Evolutionary conservation across 2,888 invertebrate species (phyloP).

Genomic region (Oconnorella tubifera): DNA sequence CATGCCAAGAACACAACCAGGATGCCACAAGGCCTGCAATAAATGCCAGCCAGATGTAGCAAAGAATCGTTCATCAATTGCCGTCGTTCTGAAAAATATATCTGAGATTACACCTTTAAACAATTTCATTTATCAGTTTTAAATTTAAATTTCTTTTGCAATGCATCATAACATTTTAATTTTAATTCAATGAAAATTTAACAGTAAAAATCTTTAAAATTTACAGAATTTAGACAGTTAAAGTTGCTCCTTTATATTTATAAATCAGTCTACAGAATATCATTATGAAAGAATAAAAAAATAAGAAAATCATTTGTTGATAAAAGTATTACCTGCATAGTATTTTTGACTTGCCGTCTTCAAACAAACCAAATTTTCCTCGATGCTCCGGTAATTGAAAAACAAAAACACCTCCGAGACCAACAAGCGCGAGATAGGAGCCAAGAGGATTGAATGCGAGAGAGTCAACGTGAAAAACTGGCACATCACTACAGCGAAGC

Average conservation of each 20-base stretch:
- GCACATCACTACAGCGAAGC: slow-evolving; percentile 67
- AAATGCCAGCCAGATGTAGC: slow-evolving; percentile 58
- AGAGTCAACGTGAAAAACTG: slow-evolving; percentile 68
- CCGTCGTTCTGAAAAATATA: slow-evolving; percentile 63
- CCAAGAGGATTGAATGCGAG: slow-evolving; percentile 67
- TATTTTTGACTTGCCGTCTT: slow-evolving; percentile 67
- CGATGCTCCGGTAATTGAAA: slow-evolving; percentile 70
- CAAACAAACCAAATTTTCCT: slow-evolving; percentile 66
- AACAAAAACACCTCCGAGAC: slow-evolving; percentile 68
- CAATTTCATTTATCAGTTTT: no score
- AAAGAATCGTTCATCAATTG: slow-evolving; percentile 71
- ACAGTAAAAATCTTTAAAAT: no score
- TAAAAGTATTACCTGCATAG: slow-evolving; percentile 69
- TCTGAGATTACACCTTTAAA: no score
- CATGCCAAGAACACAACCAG: slow-evolving; percentile 71
- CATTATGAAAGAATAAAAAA: no score
- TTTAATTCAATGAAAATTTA: no score
- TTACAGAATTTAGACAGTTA: no score
- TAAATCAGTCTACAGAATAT: no score
- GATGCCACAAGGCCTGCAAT: slow-evolving; percentile 77
- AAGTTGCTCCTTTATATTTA: no score
- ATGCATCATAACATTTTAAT: no score
- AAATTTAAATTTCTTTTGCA: no score
- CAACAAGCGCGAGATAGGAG: slow-evolving; percentile 68
- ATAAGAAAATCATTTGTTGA: no score